Evolutionary conservation across 2,113 vertebrate species (phyloP), one percentile per base, ranked within the genome.

Genomic region (Amblyornis subalaris): DNA sequence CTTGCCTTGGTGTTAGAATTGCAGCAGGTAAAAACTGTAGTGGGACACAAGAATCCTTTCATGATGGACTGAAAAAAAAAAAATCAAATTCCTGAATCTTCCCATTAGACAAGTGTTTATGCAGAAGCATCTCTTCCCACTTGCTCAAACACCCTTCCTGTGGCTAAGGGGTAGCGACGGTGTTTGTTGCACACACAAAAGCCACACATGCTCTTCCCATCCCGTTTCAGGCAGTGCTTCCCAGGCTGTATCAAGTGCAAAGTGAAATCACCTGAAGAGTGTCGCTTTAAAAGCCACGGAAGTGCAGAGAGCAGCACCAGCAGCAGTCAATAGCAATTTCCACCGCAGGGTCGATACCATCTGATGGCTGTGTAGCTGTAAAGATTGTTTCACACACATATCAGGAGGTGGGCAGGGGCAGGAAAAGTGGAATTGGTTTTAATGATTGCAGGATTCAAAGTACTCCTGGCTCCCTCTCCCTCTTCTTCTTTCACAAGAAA

Each of bases 281-380:
- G 96, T 97, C 85, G 47, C 97, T 98, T 98, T 98, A 98, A 98
- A 97, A 97, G 95, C 96, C 42, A 79, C 84, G 76, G 96, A 97
- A 97, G 95, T 89, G 95, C 95, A 87, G 90, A 84, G 95, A 96
- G 96, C 95, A 95, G 97, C 96, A 80, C 86, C 96, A 86, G 97
- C 95, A 94, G 88, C 97, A 98, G 98, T 98, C 98, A 98, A 98
- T 98, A 98, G 97, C 98, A 98, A 98, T 98, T 98, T 98, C 98
- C 98, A 98, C 98, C 44, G 23, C 84, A 58, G 83, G 98, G 97
- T 98, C 98, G 85, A 98, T 98, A 97, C 86, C 91, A 87, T 97
- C 92, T 97, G 97, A 97, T 95, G 97, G 96, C 97, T 98, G 96
- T 95, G 97, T 96, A 97, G 97, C 97, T 96, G 95, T 96, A 95